Evolutionary conservation across 2,888 invertebrate genomes (phyloP), one percentile per base, ranked within the genome.

Genomic region (Abrostola triplasia): DNA sequence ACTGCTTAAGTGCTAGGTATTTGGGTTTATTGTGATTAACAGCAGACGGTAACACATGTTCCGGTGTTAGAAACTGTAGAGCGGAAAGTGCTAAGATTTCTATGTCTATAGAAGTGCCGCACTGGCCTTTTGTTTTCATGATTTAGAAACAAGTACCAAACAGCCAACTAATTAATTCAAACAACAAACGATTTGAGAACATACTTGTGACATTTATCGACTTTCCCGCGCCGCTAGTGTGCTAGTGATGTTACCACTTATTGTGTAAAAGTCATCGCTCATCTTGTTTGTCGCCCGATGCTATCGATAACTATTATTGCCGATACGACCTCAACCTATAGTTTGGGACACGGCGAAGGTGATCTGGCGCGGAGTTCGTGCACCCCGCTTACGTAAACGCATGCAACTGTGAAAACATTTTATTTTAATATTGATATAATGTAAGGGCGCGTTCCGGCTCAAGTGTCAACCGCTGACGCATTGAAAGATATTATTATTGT

Each of bases 281-380:
- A 81, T 87, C 86, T 89, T 92, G 90, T 92, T 90, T 92, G 90
- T 87, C 86, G 73, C 67, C 64, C 69, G 80, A 82, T 81, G 82
- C 83, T 90, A 89, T 92, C 89, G 89, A 90, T 88, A 88, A 87
- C 88, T 90, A 89, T 92, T 91, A 92, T 91, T 89, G 87, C 84
- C 79, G 86, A 85, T 87, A 82, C 85, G 93, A 90, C 92, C 93
- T 92, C 90, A 90, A 90, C 89, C 88, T 85, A 88, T 85, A 89
- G 91, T 90, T 92, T 91, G 91, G 91, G 92, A 91, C 92, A 88
- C 85, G 71, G 70, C 86, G 91, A 92, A 92, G 93, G 93, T 92
- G 91, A 92, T 88, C 85, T 76, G 77, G 70, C 74, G 75, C 68
- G 59, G 87, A 90, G 93, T 93, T 92, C 93, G 86, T 88, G 73